These are phyloP conservation scores for Ptychoptera contaminata DNA, from an alignment of 2,888 invertebrate genomes.

Conservation along the genomic window DNA sequence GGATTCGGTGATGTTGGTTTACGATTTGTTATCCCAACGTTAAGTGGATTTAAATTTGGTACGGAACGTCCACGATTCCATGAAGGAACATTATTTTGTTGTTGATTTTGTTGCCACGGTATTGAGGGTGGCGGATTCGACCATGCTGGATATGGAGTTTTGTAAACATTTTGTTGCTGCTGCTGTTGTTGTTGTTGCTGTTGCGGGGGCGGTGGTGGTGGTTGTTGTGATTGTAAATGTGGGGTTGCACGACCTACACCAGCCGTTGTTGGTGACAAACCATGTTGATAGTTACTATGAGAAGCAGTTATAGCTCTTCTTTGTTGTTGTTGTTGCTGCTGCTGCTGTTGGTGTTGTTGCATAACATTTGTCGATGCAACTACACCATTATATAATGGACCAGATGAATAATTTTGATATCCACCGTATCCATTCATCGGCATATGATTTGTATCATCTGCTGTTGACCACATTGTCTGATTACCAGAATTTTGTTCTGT, in stretches of 20 bases:
- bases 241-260: constrained; percentile 9
- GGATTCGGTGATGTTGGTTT: constrained; percentile 15
- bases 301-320: constrained; percentile 12
- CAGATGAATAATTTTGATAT: constrained; percentile 12
- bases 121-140: constrained; percentile 12
- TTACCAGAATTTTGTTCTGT: background rate
- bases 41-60: constrained; percentile 35
- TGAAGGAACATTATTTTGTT: constrained; percentile 15
- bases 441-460: constrained; percentile 11
- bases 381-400: constrained; percentile 10
- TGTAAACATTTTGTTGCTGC: constrained; percentile 12
- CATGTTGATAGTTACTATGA: constrained; percentile 11
- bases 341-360: constrained; percentile 2
- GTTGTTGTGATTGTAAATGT: constrained; percentile 9
- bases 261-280: constrained; percentile 12
- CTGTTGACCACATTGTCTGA: constrained; percentile 10
- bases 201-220: constrained; percentile 9
- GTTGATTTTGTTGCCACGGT: constrained; percentile 8
- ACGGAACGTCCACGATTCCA: constrained; percentile 40
- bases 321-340: constrained; percentile 9
- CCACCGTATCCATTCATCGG: constrained; percentile 12
- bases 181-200: constrained; percentile 10
- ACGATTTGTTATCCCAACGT: constrained; percentile 9
- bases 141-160: constrained; percentile 14
- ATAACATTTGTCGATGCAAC: constrained; percentile 3